Conservation (phyloP, 2,888 invertebrate species). For the Diploptera punctata region DNA sequence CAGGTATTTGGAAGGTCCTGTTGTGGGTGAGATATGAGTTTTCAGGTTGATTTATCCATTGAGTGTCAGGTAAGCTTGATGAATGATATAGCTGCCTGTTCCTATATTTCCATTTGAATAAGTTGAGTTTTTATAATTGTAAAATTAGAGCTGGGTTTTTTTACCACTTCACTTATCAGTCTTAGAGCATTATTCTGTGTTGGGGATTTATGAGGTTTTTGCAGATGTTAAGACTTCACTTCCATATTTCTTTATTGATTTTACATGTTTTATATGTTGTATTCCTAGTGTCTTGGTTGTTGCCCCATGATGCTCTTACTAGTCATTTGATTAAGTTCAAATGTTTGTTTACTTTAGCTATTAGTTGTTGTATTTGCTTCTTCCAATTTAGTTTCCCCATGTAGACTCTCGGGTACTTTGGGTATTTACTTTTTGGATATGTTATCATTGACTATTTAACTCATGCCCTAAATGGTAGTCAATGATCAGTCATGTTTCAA, state of each 20-base stretch:
- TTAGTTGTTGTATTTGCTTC: not conserved
- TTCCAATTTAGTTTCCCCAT: not conserved
- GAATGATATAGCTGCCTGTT: not conserved
- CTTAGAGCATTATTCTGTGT: not conserved
- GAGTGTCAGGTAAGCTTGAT: not conserved
- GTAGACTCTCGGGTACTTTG: not conserved
- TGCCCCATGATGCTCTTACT: not conserved
- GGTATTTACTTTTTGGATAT: not conserved
- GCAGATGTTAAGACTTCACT: not conserved
- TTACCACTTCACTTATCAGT: too few species aligned
- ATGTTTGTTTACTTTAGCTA: not conserved
- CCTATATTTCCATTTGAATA: not conserved
- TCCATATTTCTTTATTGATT: too few species aligned
- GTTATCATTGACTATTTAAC: too few species aligned
- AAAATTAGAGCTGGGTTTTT: not conserved
- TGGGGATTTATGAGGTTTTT: not conserved
- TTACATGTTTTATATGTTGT: not conserved
- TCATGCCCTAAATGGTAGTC: too few species aligned
- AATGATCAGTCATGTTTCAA: too few species aligned
- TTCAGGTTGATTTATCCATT: not conserved
- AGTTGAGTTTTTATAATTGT: not conserved
- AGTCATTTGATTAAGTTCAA: not conserved
- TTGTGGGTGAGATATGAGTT: not conserved
- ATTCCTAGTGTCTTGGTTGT: not conserved
- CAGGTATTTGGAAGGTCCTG: not conserved